Evolutionary conservation across 2,113 vertebrate species (phyloP).

Genomic region (Neoarius graeffei): DNA sequence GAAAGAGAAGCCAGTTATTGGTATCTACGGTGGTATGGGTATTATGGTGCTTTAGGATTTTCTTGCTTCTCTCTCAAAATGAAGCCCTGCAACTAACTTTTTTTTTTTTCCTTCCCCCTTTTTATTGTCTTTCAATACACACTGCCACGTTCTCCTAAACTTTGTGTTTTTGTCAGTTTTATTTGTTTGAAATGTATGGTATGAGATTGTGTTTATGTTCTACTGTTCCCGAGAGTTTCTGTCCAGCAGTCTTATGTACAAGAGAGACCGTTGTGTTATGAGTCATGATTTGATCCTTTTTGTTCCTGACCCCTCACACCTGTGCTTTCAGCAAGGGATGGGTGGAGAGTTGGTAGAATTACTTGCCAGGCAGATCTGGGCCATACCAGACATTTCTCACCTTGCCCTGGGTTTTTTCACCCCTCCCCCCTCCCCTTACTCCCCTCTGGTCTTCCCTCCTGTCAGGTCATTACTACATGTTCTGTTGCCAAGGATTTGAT

Average conservation of each 20-base stretch:
- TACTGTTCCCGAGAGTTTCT: no score
- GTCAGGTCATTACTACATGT: slow-evolving; percentile 17
- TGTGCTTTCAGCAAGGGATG: neutral
- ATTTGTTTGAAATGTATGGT: neutral
- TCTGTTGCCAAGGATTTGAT: slow-evolving; percentile 21
- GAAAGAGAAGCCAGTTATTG: neutral
- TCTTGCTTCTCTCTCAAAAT: neutral
- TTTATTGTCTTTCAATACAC: slow-evolving; percentile 8
- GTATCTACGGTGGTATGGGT: neutral
- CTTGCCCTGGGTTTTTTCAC: slow-evolving; percentile 27
- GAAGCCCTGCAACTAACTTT: neutral
- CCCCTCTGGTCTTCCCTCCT: slow-evolving; percentile 14
- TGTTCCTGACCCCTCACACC: neutral
- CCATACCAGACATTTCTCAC: slow-evolving; percentile 35
- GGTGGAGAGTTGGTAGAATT: slow-evolving; percentile 2
- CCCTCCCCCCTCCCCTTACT: neutral
- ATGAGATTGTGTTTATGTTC: neutral
- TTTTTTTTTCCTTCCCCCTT: neutral
- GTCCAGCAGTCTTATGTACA: no score
- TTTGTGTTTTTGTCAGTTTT: neutral
- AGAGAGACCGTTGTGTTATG: neutral
- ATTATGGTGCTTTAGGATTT: neutral
- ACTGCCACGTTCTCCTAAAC: neutral
- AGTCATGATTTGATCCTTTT: neutral
- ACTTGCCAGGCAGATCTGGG: slow-evolving; percentile 41